phyloP scores from a whole-genome alignment of 1,140 invertebrate species.

The Solen grandis region DNA sequence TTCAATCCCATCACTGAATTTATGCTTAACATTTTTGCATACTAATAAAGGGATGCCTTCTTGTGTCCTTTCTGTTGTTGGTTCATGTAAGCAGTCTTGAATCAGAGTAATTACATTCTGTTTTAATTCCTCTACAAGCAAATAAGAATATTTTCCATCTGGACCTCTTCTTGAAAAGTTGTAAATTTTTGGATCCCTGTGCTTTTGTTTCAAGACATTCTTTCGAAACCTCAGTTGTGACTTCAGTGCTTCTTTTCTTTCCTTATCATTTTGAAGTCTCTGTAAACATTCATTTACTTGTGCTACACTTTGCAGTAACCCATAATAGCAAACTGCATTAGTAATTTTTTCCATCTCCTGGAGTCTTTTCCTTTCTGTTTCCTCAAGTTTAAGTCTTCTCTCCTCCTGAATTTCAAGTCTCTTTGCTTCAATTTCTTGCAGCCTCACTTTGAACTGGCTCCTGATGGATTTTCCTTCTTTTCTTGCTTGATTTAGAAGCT shows the following conservation, averaged over 20 bases:
- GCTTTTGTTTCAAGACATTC: slow-evolving; percentile 49
- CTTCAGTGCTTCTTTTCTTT: slow-evolving; percentile 33
- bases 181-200: slow-evolving; percentile 4
- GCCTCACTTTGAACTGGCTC: slow-evolving; percentile 26
- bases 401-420: slow-evolving; percentile 32
- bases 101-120: slow-evolving; percentile 20
- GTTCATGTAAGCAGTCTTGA: neutral
- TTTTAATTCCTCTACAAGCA: slow-evolving; percentile 10
- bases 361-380: slow-evolving; percentile 31
- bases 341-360: slow-evolving; percentile 30
- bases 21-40: slow-evolving; percentile 27
- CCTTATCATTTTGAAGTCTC: slow-evolving; percentile 35
- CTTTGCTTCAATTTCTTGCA: slow-evolving; percentile 53
- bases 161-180: slow-evolving; percentile 6
- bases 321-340: slow-evolving; percentile 47
- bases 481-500: slow-evolving; percentile 38
- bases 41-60: slow-evolving; percentile 16
- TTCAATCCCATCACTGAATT: slow-evolving; percentile 11
- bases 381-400: slow-evolving; percentile 46
- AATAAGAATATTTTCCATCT: neutral
- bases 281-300: slow-evolving; percentile 38
- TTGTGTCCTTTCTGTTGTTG: slow-evolving; percentile 12
- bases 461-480: slow-evolving; percentile 54
- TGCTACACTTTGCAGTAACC: slow-evolving; percentile 44
- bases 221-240: slow-evolving; percentile 54